A percentile compares a stretch with the other conserved stretches of the same genome.
phyloP scores from a whole-genome alignment of 2,888 invertebrate species.

The Acrobasis consociella region DNA sequence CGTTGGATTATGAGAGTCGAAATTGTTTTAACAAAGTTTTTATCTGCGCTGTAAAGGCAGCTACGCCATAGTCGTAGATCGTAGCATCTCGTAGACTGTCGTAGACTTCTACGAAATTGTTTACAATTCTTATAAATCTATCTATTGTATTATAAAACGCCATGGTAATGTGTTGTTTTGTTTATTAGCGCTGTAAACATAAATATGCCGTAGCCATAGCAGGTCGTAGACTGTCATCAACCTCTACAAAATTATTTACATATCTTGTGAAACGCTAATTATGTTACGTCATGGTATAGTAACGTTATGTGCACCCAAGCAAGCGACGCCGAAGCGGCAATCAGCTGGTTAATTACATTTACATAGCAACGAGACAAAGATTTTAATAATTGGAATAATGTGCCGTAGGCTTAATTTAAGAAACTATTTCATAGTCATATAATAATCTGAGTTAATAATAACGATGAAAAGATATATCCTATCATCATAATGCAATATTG shows the following conservation, averaged over 20 bases:
- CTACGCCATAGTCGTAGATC: not conserved
- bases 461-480: no score
- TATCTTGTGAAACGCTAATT: not conserved
- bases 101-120: constrained; percentile 3
- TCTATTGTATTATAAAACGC: no score
- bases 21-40: constrained; percentile 19
- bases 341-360: no score
- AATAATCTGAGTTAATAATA: no score
- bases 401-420: no score
- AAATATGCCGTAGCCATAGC: not conserved
- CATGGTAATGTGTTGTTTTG: no score
- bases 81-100: not conserved
- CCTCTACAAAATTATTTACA: not conserved
- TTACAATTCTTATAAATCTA: not conserved
- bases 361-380: no score
- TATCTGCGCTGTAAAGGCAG: not conserved
- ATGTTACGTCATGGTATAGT: not conserved
- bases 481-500: no score
- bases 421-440: no score
- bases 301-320: no score
- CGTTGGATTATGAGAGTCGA: constrained; percentile 4
- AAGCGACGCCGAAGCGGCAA: no score
- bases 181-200: not conserved
- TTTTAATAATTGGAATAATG: no score
- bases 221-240: not conserved